Conservation (phyloP, 1,140 invertebrate species). For the Aphaenogaster ashmeadi region DNA sequence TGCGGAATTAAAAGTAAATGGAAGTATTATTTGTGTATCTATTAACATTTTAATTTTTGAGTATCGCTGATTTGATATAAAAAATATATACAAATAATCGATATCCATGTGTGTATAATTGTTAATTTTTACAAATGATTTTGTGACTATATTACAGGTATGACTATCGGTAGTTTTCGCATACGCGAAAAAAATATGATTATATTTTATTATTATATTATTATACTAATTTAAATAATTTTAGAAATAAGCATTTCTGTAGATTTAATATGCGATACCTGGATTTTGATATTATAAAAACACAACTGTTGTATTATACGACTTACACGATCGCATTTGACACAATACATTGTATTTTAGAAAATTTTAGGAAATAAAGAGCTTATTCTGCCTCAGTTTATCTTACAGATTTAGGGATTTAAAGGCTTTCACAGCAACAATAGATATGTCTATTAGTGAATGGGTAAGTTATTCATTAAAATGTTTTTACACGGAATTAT, state of each 20-base stretch:
- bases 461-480: neutral
- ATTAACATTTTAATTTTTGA: slow-evolving; percentile 36
- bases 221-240: neutral
- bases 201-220: neutral
- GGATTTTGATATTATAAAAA: neutral
- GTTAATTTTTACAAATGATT: slow-evolving; percentile 6
- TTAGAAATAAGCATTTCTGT: neutral
- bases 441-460: neutral
- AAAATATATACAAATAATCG: neutral
- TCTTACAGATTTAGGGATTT: neutral
- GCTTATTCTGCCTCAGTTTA: neutral
- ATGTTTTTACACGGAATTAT: neutral
- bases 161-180: neutral
- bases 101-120: slow-evolving; percentile 3
- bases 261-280: neutral
- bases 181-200: neutral
- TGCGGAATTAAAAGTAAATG: neutral
- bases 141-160: neutral
- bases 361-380: neutral
- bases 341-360: neutral
- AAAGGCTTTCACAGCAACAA: neutral
- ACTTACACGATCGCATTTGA: neutral
- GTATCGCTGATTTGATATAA: neutral
- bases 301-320: neutral
- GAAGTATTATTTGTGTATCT: neutral